Evolutionary conservation across 2,113 vertebrate genomes (phyloP).

Genomic region (Callipepla californica): DNA sequence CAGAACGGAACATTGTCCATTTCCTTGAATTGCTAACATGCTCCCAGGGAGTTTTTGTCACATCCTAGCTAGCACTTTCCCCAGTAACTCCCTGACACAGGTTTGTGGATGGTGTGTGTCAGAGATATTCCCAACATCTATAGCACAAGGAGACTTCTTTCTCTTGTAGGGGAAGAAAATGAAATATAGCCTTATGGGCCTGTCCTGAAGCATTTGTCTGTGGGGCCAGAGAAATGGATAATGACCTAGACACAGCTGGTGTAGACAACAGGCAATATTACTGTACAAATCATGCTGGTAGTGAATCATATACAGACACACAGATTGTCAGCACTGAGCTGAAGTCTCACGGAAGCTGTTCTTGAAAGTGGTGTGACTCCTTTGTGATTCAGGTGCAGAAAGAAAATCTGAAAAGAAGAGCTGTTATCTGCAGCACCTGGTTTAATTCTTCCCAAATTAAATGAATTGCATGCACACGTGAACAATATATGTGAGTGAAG

Average conservation of each 20-base stretch:
- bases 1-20: not conserved
- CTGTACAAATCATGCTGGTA: not conserved
- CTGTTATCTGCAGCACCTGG: not conserved
- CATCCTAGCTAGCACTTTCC: not conserved
- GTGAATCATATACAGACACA: not conserved
- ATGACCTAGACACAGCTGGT: fast-evolving
- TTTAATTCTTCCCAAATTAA: not conserved
- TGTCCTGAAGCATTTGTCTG: not conserved
- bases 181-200: not conserved
- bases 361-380: not conserved
- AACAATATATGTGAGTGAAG: not conserved
- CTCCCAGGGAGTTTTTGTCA: not conserved
- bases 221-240: not conserved
- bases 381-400: not conserved
- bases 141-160: not conserved
- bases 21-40: not conserved
- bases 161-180: not conserved
- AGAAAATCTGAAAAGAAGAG: not conserved
- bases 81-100: not conserved
- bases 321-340: not conserved
- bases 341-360: not conserved
- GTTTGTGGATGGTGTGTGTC: not conserved
- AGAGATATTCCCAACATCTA: not conserved
- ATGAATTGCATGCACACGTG: not conserved
- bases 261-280: not conserved